Percentiles rank a stretch among this genome's conserved stretches.
phyloP scores from a whole-genome alignment of 2,113 vertebrate genomes.

The Meriones unguiculatus region DNA sequence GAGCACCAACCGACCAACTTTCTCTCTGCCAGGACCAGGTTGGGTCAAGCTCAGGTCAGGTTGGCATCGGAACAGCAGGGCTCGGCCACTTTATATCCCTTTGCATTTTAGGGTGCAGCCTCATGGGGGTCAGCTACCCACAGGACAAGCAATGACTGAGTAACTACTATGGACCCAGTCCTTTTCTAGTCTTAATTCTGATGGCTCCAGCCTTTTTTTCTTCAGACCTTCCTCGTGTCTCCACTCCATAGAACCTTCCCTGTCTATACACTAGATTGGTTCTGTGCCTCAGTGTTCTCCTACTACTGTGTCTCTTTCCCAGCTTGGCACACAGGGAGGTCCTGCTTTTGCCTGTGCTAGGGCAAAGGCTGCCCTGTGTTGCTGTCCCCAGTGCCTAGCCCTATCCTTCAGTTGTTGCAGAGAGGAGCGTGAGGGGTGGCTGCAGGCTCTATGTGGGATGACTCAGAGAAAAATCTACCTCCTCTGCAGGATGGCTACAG shows the following conservation, averaged over 20 bases:
- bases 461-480: background rate
- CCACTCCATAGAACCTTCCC: accelerated
- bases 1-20: background rate
- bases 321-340: accelerated
- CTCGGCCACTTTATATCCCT: background rate
- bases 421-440: background rate
- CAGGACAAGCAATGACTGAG: accelerated
- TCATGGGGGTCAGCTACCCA: accelerated
- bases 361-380: background rate
- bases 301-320: background rate
- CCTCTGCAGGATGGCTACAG: background rate
- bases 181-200: accelerated
- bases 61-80: accelerated
- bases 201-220: too few species aligned
- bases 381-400: background rate
- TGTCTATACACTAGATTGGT: accelerated
- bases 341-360: background rate
- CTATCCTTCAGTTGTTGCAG: background rate
- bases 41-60: background rate
- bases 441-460: background rate
- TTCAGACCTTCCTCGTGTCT: background rate
- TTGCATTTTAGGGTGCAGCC: background rate
- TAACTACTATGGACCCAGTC: background rate
- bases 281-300: accelerated
- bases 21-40: background rate